phyloP scores from a whole-genome alignment of 37 sponge, comb jelly and placozoan species.

The Halisarca cf. caerulea region DNA sequence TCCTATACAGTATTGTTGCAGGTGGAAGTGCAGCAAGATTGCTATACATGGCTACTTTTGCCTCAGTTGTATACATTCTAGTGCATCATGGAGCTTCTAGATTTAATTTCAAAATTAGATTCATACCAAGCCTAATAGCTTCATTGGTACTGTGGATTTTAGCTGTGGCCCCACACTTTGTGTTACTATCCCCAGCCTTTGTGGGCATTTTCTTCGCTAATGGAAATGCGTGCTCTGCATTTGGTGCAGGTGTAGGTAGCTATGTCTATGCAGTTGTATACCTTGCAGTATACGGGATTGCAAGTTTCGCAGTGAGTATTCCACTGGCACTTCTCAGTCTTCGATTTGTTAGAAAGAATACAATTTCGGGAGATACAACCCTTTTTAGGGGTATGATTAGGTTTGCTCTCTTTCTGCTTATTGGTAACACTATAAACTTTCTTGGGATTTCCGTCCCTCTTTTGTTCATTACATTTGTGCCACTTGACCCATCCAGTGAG shows the following conservation, averaged over 20 bases:
- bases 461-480: background rate
- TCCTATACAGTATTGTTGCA: background rate
- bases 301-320: background rate
- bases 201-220: background rate
- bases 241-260: background rate
- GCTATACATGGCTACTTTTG: background rate
- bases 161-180: background rate
- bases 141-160: no score
- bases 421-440: background rate
- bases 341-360: background rate
- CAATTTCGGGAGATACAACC: background rate
- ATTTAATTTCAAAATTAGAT: background rate
- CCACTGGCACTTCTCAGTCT: background rate
- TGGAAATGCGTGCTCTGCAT: background rate
- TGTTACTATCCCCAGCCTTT: background rate
- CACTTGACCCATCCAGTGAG: background rate
- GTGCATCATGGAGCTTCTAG: background rate
- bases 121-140: background rate
- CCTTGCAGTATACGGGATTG: background rate
- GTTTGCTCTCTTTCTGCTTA: background rate
- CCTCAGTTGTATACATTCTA: background rate
- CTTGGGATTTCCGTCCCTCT: background rate
- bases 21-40: background rate
- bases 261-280: background rate
- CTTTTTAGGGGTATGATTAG: background rate